Evolutionary conservation across 2,888 invertebrate species (phyloP).

Genomic region (Pycnomerus fuliginosus): DNA sequence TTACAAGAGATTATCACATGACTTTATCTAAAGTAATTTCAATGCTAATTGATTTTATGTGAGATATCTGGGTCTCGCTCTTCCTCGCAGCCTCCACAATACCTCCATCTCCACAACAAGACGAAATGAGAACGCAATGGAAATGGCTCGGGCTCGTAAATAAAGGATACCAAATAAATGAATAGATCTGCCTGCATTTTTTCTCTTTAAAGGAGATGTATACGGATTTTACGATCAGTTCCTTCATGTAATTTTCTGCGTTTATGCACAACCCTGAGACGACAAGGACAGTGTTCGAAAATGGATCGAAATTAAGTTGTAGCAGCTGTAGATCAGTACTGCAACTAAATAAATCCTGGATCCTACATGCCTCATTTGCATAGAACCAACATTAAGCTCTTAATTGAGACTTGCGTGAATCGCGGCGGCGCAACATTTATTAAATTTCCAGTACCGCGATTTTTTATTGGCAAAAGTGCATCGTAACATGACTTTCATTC

Average conservation of each 20-base stretch:
- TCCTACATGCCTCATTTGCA: conserved; percentile 39
- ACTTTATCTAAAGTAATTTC: conserved; percentile 50
- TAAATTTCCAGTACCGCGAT: too few relatives aligned
- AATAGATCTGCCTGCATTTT: conserved; percentile 22
- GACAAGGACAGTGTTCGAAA: too few relatives aligned
- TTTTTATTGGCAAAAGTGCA: too few relatives aligned
- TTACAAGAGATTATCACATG: conserved; percentile 50
- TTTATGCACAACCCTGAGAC: too few relatives aligned
- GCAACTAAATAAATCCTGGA: conserved; percentile 36
- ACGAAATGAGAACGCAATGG: not conserved
- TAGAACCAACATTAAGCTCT: conserved; percentile 45
- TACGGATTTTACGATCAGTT: not conserved
- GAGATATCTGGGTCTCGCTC: conserved; percentile 27
- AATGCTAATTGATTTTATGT: conserved; percentile 51
- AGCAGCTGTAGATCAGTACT: conserved; percentile 1
- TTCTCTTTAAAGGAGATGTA: conserved; percentile 18
- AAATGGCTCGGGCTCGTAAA: conserved; percentile 19
- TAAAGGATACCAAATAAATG: conserved; percentile 25
- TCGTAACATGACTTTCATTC: too few relatives aligned
- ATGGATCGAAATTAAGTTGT: conserved; percentile 9
- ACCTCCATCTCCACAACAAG: conserved; percentile 1
- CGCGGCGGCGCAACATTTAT: too few relatives aligned
- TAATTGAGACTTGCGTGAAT: conserved; percentile 45
- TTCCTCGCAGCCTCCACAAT: conserved; percentile 1
- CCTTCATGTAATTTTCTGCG: too few relatives aligned